Evolutionary conservation across 2,797 vertebrate genomes (phyloP).

Genomic region (Macrochelys suwanniensis): DNA sequence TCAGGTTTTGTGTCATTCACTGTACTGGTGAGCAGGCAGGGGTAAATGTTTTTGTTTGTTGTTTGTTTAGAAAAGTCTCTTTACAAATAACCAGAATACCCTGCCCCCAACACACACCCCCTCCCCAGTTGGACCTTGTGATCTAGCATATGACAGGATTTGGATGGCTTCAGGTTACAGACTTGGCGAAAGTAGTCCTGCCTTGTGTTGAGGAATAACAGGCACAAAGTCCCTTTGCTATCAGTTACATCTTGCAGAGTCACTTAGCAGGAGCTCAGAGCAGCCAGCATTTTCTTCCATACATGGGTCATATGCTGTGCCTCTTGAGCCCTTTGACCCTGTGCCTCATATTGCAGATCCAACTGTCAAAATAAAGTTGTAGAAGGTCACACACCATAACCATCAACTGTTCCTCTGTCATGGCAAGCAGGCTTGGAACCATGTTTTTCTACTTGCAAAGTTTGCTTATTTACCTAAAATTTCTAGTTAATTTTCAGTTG

Average conservation of each 20-base stretch:
- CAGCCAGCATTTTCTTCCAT: neutral
- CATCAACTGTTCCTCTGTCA: neutral
- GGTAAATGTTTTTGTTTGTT: neutral
- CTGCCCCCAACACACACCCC: too few relatives aligned
- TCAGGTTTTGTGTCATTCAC: neutral
- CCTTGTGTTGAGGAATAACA: neutral
- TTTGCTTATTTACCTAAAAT: neutral
- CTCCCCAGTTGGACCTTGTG: too few relatives aligned
- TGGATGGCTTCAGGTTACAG: neutral
- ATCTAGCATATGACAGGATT: neutral
- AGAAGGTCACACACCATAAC: neutral
- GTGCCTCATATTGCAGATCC: neutral
- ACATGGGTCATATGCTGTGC: neutral
- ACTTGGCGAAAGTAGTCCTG: neutral
- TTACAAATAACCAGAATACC: neutral
- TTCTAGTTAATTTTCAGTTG: neutral
- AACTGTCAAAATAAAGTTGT: neutral
- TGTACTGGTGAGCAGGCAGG: neutral
- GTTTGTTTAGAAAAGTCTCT: neutral
- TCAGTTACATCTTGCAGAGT: neutral
- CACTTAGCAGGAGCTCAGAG: neutral
- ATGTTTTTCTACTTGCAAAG: neutral
- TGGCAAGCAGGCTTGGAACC: neutral
- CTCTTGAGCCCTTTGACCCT: neutral
- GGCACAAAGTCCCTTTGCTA: neutral